These are phyloP conservation scores for Numida meleagris DNA, from an alignment of 2,113 vertebrate species.

Conservation along the genomic window DNA sequence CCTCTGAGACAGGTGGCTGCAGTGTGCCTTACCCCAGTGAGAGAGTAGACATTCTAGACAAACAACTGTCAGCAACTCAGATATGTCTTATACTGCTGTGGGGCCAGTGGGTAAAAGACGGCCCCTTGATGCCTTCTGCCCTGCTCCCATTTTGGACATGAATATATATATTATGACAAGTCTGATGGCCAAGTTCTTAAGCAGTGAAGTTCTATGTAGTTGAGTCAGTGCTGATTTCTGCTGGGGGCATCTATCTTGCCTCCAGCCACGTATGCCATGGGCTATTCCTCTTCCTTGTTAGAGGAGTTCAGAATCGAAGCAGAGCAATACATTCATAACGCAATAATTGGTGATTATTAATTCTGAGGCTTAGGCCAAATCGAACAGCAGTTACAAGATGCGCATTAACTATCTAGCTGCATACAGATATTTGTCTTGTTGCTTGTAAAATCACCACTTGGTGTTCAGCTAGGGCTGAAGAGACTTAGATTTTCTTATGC, in stretches of 20 bases:
- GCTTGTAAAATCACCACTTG: neutral
- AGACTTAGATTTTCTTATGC: neutral
- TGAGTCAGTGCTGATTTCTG: neutral
- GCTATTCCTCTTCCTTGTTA: neutral
- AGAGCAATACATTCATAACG: neutral
- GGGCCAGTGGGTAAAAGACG: neutral
- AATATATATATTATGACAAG: neutral
- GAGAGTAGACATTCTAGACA: neutral
- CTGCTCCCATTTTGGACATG: neutral
- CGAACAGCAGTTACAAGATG: neutral
- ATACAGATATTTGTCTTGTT: neutral
- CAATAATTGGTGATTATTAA: neutral
- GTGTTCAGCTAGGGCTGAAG: neutral
- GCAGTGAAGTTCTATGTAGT: neutral
- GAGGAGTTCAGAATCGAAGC: neutral
- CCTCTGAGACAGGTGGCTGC: neutral
- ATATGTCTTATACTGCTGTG: neutral
- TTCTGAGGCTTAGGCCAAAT: neutral
- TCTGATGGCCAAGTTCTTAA: neutral
- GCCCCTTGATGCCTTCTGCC: neutral
- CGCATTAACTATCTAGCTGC: neutral
- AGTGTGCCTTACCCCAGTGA: neutral
- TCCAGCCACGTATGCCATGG: rapidly evolving
- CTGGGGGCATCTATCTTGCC: rapidly evolving
- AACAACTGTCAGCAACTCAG: neutral